Evolutionary conservation across 1,140 invertebrate genomes (phyloP), one percentile per base, ranked within the genome.

Genomic region (Papilio polytes): DNA sequence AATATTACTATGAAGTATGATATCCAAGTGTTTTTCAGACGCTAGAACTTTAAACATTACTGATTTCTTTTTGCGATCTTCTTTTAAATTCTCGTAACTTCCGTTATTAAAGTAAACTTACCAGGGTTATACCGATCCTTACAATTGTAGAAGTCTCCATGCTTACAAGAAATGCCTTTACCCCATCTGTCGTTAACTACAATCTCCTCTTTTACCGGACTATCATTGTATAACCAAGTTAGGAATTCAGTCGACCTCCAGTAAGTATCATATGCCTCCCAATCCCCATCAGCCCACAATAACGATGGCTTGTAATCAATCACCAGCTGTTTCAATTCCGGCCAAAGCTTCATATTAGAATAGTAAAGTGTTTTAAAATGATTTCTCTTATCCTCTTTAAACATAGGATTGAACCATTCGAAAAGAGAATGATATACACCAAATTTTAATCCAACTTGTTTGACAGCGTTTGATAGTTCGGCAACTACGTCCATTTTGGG

Each of bases 161-260:
- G 98, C 85, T 97, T 95, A 82, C 98, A 99, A 1, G 96, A 92
- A 2, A 96, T 97, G 85, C 96, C 96, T 26, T 94, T 96, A 3
- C 99, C 98, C 98, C 98, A 98, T 87, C 98, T 96, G 89, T 98
- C 98, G 94, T 99, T 99, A 0, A 97, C 97, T 1, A 99, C 98
- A 12, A 99, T 96, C 6, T 96, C 97, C 73, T 99, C 97, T 88
- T 97, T 97, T 0, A 99, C 98, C 2, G 99, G 98, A 92, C 98
- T 99, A 10, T 98, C 97, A 92, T 99, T 99, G 87, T 99, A 99
- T 0, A 99, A 83, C 98, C 98, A 99, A 9, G 98, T 97, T 2
- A 99, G 95, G 86, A 98, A 97, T 83, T 97, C 96, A 83, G 96
- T 97, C 0, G 97, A 97, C 48, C 96, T 96, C 97, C 97, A 99